Evolutionary conservation across 2,797 vertebrate species (phyloP).

Genomic region (Saxicola maurus): DNA sequence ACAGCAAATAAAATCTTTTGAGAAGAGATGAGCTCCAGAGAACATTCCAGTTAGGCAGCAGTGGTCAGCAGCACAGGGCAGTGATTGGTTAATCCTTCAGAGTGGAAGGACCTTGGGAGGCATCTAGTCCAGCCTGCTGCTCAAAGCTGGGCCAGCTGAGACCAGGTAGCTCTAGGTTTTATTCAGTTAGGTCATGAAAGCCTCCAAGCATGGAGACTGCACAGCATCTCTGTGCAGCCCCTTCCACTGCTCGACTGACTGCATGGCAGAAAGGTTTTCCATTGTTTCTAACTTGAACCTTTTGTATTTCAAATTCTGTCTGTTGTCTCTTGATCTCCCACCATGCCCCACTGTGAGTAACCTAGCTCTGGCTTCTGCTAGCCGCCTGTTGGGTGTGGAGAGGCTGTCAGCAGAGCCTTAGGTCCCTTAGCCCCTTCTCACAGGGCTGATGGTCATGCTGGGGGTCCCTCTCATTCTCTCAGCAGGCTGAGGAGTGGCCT

Average conservation of each 20-base stretch:
- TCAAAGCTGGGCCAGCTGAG: background rate
- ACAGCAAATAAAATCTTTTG: background rate
- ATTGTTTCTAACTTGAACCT: background rate
- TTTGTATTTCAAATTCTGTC: rapidly evolving
- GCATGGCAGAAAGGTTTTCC: background rate
- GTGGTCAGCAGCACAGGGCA: background rate
- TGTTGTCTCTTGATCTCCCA: background rate
- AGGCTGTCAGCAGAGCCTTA: background rate
- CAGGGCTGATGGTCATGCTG: rapidly evolving
- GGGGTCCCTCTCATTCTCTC: background rate
- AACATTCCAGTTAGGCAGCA: background rate
- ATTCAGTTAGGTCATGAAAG: background rate
- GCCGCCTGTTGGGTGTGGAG: background rate
- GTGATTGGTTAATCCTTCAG: background rate
- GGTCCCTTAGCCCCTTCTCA: background rate
- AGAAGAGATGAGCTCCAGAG: background rate
- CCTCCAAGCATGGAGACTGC: background rate
- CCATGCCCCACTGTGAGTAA: background rate
- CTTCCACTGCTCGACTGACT: background rate
- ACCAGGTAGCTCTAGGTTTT: background rate
- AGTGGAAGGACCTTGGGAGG: background rate
- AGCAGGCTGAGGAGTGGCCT: background rate
- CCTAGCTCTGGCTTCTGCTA: background rate
- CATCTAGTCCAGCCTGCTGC: background rate
- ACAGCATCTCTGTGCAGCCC: background rate